A percentile compares a stretch with the other conserved stretches of the same genome.
phyloP scores from a whole-genome alignment of 2,113 vertebrate genomes.

The Ailurus styani region DNA sequence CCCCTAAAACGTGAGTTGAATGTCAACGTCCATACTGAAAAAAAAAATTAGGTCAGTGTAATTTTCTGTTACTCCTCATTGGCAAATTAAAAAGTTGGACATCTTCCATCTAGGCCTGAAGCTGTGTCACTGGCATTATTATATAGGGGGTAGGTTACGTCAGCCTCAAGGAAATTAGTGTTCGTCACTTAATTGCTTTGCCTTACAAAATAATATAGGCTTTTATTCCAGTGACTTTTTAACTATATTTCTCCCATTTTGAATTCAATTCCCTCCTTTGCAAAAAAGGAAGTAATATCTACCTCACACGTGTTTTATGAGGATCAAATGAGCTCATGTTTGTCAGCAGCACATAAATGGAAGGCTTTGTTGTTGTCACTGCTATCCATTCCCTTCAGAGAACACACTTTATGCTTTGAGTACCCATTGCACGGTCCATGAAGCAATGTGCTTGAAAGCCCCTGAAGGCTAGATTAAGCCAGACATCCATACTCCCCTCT shows the following conservation, averaged over 20 bases:
- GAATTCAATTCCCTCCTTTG: background rate
- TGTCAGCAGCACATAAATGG: background rate
- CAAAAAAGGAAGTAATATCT: background rate
- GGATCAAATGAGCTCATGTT: background rate
- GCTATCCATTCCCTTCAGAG: background rate
- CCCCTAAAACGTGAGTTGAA: background rate
- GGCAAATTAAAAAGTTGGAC: background rate
- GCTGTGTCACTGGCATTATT: background rate
- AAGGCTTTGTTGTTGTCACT: background rate
- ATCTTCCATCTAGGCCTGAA: background rate
- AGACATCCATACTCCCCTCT: background rate
- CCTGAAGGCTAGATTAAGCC: background rate
- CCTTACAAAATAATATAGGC: slow-evolving; percentile 38
- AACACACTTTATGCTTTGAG: background rate
- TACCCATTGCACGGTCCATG: background rate
- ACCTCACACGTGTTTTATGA: background rate
- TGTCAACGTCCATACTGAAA: background rate
- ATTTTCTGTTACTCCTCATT: background rate
- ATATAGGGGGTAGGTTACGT: background rate
- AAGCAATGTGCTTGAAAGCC: background rate
- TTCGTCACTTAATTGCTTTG: slow-evolving; percentile 17
- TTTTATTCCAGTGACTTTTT: slow-evolving; percentile 20
- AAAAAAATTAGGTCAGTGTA: background rate
- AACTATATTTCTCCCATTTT: background rate
- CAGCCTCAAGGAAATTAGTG: slow-evolving; percentile 44